Evolutionary conservation across 2,797 vertebrate species (phyloP).

Genomic region (Chrysocyon brachyurus): DNA sequence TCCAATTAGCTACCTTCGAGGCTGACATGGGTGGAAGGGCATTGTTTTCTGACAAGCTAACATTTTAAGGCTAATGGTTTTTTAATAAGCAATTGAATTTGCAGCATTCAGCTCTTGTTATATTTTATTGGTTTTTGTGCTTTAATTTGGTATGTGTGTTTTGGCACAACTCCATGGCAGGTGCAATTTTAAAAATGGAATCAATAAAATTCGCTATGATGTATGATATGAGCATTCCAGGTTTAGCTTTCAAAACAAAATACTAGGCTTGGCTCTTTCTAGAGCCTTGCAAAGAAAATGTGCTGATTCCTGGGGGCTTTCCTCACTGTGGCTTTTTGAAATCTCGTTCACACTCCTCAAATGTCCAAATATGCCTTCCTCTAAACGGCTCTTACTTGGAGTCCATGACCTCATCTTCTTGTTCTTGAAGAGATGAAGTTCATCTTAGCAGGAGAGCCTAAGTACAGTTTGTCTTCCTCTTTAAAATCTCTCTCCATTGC

Average conservation of each 20-base stretch:
- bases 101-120: slow-evolving; percentile 73
- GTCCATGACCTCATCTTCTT: background rate
- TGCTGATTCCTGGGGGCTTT: slow-evolving; percentile 65
- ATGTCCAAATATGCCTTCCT: background rate
- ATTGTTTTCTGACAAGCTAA: slow-evolving; percentile 80
- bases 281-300: slow-evolving; percentile 56
- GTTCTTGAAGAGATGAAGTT: background rate
- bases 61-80: slow-evolving; percentile 82
- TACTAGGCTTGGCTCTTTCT: background rate
- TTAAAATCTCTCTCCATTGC: background rate
- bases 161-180: slow-evolving; percentile 74
- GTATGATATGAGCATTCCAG: slow-evolving; percentile 61
- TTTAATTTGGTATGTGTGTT: slow-evolving; percentile 79
- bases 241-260: slow-evolving; percentile 75
- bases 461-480: slow-evolving; percentile 11
- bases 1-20: slow-evolving; percentile 78
- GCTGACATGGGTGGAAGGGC: slow-evolving; percentile 39
- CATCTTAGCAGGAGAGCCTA: background rate
- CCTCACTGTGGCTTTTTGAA: slow-evolving; percentile 49
- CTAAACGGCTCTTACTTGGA: slow-evolving; percentile 23
- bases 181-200: slow-evolving; percentile 80
- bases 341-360: slow-evolving; percentile 40
- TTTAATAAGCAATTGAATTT: slow-evolving; percentile 81
- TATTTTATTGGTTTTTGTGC: slow-evolving; percentile 75
- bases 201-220: slow-evolving; percentile 79